Conservation (phyloP, 2,888 invertebrate genomes). For the Eumacrocentrus americanus region DNA sequence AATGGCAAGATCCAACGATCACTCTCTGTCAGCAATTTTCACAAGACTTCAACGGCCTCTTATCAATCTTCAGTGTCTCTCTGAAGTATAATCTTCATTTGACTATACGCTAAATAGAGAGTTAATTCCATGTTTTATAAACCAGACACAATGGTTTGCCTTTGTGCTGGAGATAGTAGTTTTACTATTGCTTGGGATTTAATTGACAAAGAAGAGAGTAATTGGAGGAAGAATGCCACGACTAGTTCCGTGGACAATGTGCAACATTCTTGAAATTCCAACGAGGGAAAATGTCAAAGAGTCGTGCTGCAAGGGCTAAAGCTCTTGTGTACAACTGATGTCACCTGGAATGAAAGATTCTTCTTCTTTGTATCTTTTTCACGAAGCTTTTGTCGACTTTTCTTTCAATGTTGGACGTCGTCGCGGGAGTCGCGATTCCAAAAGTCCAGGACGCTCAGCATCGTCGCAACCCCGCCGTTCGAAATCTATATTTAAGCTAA, state of each 20-base stretch:
- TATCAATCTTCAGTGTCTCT: too few species aligned
- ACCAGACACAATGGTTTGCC: too few species aligned
- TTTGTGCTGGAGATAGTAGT: background rate
- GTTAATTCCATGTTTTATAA: too few species aligned
- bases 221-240: too few species aligned
- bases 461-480: conserved; percentile 26
- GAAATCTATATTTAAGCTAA: conserved; percentile 23
- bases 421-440: conserved; percentile 26
- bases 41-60: too few species aligned
- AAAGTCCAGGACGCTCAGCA: conserved; percentile 22
- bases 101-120: too few species aligned
- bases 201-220: background rate
- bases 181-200: background rate
- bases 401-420: conserved; percentile 2
- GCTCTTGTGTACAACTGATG: background rate
- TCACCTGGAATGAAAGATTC: background rate
- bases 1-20: conserved; percentile 7
- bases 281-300: background rate
- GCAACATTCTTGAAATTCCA: conserved; percentile 8
- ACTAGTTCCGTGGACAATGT: background rate
- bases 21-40: background rate
- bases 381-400: background rate
- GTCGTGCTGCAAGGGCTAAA: background rate
- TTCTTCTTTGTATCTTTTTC: background rate
- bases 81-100: too few species aligned